Evolutionary conservation across 2,888 invertebrate species (phyloP), one percentile per base, ranked within the genome.

Genomic region (Eudemis profundana): DNA sequence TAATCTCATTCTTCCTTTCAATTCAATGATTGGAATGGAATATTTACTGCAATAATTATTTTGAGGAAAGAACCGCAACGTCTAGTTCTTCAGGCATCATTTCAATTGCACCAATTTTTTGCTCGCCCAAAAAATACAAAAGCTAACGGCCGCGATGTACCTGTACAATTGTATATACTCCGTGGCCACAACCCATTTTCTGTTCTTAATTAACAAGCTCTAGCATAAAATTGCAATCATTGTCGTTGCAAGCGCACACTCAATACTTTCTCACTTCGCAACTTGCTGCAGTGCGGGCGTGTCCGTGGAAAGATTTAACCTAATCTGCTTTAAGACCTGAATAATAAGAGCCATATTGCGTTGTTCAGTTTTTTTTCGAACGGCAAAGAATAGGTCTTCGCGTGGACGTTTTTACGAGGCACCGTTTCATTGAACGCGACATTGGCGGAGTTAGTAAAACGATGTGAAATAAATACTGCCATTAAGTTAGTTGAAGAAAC

Each of bases 241-340:
- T 65, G 60, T 60, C 46, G 51, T 47, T 17, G 36, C 70, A 70
- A 53, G 61, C 66, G 67, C 71, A 73, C 72, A 74, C 72, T 68
- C 72, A 69, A 81, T 81, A 79, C 80, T 82, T 82, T 83, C 80
- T 80, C 78, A 76, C 76, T 79, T 74, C 79, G 77, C 79, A 79
- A 75, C 69, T 71, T 72, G 74, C 64, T 66, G 54, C 60, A 56
- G 29, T 62, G 44, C 62, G 36, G 36, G 57, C 59, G 54, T 40
- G 17, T 10, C 10, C 8, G 23, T 47, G 12, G 36, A 19, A 33
- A 17, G 19, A 40, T n/a, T 8, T 27, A 51, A 56, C 3, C 3
- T 15, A 12, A 50, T 23, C 17, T 42, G 8, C 19, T 50, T 51
- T 64, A 51, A 19, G 10, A 21, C 10, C 2, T 50, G 12, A 8